Evolutionary conservation across 2,797 vertebrate genomes (phyloP).

Genomic region (Novumbra hubbsi): DNA sequence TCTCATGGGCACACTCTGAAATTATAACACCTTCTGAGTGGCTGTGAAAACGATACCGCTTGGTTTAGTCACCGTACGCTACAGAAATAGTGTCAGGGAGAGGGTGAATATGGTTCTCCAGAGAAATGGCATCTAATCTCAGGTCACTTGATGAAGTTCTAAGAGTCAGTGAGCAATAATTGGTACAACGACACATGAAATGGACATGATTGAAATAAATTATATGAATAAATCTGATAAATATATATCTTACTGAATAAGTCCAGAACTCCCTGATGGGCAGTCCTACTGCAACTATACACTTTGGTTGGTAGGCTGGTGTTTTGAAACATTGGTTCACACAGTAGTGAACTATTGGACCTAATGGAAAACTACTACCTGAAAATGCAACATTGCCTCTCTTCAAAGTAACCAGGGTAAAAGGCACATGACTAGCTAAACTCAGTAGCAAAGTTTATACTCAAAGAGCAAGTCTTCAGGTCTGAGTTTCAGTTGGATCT

Average conservation of each 20-base stretch:
- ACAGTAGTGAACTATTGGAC: not conserved
- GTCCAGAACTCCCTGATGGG: not conserved
- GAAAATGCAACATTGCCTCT: constrained; percentile 6
- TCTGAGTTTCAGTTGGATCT: not conserved
- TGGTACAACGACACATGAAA: not conserved
- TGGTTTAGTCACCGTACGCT: constrained; percentile 48
- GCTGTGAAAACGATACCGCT: constrained; percentile 60
- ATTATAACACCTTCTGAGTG: constrained; percentile 70
- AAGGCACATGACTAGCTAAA: constrained; percentile 15
- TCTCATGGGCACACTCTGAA: constrained; percentile 53
- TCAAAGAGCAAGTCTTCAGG: not conserved
- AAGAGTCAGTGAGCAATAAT: not conserved
- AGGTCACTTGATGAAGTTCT: constrained; percentile 41
- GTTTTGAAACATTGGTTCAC: constrained; percentile 13
- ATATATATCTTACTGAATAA: not conserved
- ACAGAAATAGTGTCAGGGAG: constrained; percentile 57
- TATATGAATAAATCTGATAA: not conserved
- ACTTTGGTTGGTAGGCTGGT: not conserved
- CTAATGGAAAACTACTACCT: not conserved
- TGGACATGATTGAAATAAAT: not conserved
- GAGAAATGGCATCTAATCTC: constrained; percentile 58
- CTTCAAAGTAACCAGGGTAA: constrained; percentile 14
- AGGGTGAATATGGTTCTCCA: constrained; percentile 49
- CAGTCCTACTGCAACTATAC: not conserved
- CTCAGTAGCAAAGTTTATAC: constrained; percentile 13